Evolutionary conservation across 2,113 vertebrate genomes (phyloP), one percentile per base, ranked within the genome.

Genomic region (Oceanites oceanicus): DNA sequence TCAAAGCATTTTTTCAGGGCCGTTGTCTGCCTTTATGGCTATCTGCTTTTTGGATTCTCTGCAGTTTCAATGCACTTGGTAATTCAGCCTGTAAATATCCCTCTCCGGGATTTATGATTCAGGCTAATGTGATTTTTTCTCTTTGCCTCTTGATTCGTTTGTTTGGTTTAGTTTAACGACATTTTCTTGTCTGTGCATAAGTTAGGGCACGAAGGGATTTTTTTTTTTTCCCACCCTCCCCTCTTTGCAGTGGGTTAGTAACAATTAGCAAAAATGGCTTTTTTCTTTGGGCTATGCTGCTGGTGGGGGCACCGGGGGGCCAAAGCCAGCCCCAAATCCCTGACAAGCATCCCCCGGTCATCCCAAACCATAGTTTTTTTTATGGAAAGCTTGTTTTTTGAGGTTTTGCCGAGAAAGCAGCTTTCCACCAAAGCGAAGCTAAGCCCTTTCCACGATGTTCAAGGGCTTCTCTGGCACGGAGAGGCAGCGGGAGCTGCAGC

Each of bases 1-100:
- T 92, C 96, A 95, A 94, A 92, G 91, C 79, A 83, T 95, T 96
- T 95, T 97, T 97, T n/a, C 92, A 90, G 63, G 89, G 67, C 58
- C 19, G 90, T 86, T 96, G 79, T 91, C 93, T 95, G 95, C 80
- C 62, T 95, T 92, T 92, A 83, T 78, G 93, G 86, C 65, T 75
- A 61, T 94, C 90, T 94, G 66, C 83, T 80, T 50, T 15, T 86
- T 10, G 81, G 89, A 63, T 87, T 75, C 92, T 88, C 89, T 50
- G 78, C 87, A 58, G 78, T 67, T 94, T 75, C 76, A 82, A 93
- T 76, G 94, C 85, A 59, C 90, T 95, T 92, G 84, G 92, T 84
- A 78, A 80, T 88, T 84, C 82, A 80, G 93, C 92, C 93, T 62
- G 72, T 74, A 86, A 95, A 95, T 86, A 92, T 79, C 68, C 92